A percentile compares a stretch with the other conserved stretches of the same genome.
phyloP scores from a whole-genome alignment of 2,113 vertebrate species.

The Martes martes region DNA sequence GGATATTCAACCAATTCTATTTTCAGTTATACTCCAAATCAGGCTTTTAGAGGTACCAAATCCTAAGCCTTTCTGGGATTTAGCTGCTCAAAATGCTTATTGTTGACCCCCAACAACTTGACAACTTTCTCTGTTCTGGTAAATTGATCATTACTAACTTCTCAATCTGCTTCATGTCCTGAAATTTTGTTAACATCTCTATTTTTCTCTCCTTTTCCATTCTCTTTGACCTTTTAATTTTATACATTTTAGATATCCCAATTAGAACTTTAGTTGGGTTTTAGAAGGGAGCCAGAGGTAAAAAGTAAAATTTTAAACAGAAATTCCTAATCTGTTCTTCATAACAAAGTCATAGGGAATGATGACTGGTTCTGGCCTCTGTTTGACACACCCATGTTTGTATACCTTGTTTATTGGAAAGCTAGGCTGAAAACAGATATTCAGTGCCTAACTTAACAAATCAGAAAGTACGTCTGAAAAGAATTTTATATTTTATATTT shows the following conservation, averaged over 20 bases:
- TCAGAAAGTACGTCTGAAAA: constrained; percentile 8
- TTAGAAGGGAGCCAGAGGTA: background rate
- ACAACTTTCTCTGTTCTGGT: background rate
- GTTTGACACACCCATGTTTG: background rate
- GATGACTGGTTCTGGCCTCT: background rate
- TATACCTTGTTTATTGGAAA: background rate
- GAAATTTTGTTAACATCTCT: background rate
- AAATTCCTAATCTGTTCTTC: constrained; percentile 8
- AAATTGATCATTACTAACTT: background rate
- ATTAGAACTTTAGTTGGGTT: background rate
- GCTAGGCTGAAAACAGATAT: background rate
- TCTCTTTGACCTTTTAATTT: background rate
- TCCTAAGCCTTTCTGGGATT: background rate
- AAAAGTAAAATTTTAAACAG: background rate
- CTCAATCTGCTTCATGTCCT: background rate
- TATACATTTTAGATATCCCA: background rate
- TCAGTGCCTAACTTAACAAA: background rate
- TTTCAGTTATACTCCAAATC: background rate
- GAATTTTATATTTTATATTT: background rate
- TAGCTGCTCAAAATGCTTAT: background rate
- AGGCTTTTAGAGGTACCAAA: background rate
- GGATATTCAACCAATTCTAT: background rate
- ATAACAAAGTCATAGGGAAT: background rate
- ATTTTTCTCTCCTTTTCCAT: background rate
- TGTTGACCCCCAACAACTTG: background rate